These are phyloP conservation scores for Lasioglossum villosulum DNA, from an alignment of 2,888 invertebrate genomes.

Conservation along the genomic window DNA sequence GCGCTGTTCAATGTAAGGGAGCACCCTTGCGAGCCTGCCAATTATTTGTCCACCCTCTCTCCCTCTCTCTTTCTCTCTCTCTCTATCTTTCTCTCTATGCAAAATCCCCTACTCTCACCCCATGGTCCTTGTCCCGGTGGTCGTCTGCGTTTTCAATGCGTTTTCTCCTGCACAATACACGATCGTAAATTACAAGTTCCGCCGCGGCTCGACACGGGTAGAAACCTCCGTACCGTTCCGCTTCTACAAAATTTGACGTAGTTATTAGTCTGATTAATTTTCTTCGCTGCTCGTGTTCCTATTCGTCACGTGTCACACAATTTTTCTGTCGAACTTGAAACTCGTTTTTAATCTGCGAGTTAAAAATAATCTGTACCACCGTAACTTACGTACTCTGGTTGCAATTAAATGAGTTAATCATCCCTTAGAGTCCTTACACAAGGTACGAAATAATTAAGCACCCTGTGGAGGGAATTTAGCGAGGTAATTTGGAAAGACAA, in stretches of 20 bases:
- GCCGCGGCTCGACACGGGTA: constrained; percentile 9
- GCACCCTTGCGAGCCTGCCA: constrained; percentile 63
- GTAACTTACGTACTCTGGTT: background rate
- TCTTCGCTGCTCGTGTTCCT: background rate
- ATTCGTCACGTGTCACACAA: background rate
- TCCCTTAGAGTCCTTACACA: background rate
- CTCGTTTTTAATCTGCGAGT: background rate
- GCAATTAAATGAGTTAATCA: background rate
- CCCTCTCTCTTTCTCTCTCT: background rate
- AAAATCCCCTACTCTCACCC: background rate
- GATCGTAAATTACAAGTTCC: constrained; percentile 46
- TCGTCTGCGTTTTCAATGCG: constrained; percentile 49
- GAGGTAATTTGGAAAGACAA: background rate
- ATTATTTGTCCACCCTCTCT: constrained; percentile 60
- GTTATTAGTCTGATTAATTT: constrained; percentile 34
- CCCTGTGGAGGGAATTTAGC: background rate
- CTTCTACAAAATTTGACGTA: constrained; percentile 16
- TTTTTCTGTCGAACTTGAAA: background rate
- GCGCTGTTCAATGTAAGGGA: constrained; percentile 64
- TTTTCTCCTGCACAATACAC: constrained; percentile 39
- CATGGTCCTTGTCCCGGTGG: constrained; percentile 34
- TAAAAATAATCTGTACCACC: too few relatives aligned
- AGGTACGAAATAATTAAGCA: background rate
- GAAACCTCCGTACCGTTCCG: constrained; percentile 33
- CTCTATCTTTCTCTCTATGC: background rate